Evolutionary conservation across 2,113 vertebrate species (phyloP).

Genomic region (Bos indicus): DNA sequence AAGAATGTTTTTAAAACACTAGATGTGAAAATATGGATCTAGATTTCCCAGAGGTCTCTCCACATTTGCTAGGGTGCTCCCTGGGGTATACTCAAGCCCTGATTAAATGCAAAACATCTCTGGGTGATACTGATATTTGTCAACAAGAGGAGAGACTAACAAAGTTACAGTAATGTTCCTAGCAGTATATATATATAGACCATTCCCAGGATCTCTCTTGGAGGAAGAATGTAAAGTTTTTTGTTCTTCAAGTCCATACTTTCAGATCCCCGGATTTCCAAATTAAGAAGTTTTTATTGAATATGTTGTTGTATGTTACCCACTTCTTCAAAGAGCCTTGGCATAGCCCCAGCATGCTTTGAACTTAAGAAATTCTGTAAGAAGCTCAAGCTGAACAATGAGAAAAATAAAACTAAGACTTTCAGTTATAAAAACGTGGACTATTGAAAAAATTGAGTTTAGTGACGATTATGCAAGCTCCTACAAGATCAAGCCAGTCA

Average conservation of each 20-base stretch:
- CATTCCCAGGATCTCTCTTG: background rate
- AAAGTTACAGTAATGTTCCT: background rate
- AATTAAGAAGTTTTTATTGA: background rate
- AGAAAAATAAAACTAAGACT: background rate
- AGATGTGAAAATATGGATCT: background rate
- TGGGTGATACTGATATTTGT: constrained; percentile 23
- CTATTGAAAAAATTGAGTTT: background rate
- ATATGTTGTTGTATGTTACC: background rate
- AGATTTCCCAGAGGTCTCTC: constrained; percentile 9
- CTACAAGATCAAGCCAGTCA: background rate
- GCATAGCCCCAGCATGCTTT: background rate
- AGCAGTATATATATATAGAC: background rate
- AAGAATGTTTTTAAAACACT: constrained; percentile 42
- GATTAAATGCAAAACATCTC: constrained; percentile 41
- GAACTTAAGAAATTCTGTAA: background rate
- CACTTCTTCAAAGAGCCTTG: background rate
- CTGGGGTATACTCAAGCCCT: background rate
- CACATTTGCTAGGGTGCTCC: background rate
- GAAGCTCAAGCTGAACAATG: background rate
- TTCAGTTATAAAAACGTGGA: background rate
- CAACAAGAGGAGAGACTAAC: constrained; percentile 14
- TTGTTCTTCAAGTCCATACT: background rate
- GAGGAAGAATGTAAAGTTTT: background rate
- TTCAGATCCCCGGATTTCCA: background rate
- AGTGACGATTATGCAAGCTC: background rate